phyloP scores from a whole-genome alignment of 2,797 vertebrate genomes.

The Buceros bicornis region DNA sequence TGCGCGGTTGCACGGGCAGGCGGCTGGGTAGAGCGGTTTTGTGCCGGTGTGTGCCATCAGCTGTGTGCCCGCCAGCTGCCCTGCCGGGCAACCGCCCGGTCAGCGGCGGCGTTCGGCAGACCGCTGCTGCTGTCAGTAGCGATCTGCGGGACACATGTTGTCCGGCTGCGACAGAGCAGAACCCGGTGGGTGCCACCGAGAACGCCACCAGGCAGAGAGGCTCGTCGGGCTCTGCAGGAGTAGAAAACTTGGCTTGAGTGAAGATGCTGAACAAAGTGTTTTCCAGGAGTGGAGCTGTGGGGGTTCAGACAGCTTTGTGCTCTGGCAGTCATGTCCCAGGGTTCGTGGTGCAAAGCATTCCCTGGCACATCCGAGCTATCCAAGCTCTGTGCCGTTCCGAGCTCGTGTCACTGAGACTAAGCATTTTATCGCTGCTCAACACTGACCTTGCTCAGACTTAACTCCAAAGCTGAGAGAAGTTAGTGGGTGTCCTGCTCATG shows the following conservation, averaged over 20 bases:
- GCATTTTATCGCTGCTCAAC: accelerated
- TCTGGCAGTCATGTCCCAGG: not conserved
- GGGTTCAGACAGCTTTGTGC: not conserved
- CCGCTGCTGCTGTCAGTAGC: accelerated
- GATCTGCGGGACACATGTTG: accelerated
- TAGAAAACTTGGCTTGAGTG: not conserved
- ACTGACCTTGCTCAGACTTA: not conserved
- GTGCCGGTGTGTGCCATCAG: not conserved
- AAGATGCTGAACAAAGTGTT: not conserved
- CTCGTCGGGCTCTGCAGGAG: not conserved
- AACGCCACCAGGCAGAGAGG: not conserved
- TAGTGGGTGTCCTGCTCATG: not conserved
- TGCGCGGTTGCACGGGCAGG: accelerated
- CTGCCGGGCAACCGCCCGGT: not conserved
- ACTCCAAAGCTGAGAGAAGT: not conserved
- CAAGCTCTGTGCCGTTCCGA: accelerated
- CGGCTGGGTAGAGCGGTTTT: not conserved
- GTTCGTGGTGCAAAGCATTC: not conserved
- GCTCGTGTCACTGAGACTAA: not conserved
- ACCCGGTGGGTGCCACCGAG: not conserved
- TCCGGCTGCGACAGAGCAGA: not conserved
- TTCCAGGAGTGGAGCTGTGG: not conserved
- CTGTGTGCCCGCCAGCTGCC: not conserved
- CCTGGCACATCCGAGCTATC: accelerated
- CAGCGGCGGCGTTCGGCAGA: accelerated